Evolutionary conservation across 2,113 vertebrate genomes (phyloP).

Genomic region (Apteryx mantelli): DNA sequence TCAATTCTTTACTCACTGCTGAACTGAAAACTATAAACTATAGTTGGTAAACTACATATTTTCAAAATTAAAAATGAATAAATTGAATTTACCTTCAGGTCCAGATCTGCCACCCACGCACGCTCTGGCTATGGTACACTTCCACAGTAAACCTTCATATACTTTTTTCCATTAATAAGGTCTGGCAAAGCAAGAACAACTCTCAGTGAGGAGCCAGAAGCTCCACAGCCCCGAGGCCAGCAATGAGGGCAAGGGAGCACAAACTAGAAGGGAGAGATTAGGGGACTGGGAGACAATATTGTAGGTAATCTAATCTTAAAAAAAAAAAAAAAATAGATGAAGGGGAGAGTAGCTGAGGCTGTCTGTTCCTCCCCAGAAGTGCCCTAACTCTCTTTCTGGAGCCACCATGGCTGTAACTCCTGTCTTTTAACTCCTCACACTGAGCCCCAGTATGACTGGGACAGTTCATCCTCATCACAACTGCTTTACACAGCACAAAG

Average conservation of each 20-base stretch:
- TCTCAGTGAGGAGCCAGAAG: background rate
- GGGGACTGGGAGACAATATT: background rate
- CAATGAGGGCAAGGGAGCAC: background rate
- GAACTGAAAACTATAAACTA: background rate
- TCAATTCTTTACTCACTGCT: background rate
- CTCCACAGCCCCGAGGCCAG: background rate
- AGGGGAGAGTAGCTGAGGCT: background rate
- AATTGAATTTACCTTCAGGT: background rate
- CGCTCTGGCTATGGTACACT: background rate
- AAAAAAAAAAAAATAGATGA: background rate
- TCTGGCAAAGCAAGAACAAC: background rate
- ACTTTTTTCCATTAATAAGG: background rate
- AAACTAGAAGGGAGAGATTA: background rate
- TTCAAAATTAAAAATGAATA: constrained; percentile 9
- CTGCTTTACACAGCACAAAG: background rate
- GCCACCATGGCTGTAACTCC: background rate
- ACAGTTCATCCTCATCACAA: background rate
- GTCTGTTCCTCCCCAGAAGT: background rate
- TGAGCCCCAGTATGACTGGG: background rate
- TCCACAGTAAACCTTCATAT: background rate
- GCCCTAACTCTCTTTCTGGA: background rate
- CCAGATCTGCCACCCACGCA: background rate
- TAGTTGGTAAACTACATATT: background rate
- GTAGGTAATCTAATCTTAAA: background rate
- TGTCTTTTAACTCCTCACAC: background rate